Evolutionary conservation across 2,113 vertebrate species (phyloP).

Genomic region (Herpailurus yagouaroundi): DNA sequence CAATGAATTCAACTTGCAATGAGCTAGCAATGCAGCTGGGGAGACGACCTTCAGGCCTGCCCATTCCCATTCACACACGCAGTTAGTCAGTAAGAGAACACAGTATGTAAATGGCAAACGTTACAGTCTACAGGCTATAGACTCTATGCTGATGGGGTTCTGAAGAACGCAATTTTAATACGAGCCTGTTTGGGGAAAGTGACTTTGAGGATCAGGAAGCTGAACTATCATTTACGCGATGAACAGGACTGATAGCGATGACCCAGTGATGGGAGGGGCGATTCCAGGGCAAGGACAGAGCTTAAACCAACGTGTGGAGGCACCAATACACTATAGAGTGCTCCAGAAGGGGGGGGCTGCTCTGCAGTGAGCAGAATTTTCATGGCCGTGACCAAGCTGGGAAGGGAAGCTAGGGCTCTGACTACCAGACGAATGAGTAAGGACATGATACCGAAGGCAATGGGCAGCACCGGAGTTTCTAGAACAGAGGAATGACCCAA

Average conservation of each 20-base stretch:
- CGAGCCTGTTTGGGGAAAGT: background rate
- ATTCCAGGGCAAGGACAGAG: background rate
- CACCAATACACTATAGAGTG: background rate
- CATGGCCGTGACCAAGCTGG: background rate
- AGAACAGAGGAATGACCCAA: background rate
- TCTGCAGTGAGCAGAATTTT: background rate
- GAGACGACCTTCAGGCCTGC: background rate
- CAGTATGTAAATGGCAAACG: background rate
- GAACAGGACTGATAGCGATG: background rate
- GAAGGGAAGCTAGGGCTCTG: background rate
- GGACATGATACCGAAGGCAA: background rate
- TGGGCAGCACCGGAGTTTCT: background rate
- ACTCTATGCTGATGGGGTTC: background rate
- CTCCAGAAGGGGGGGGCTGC: background rate
- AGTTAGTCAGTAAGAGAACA: background rate
- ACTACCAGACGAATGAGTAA: background rate
- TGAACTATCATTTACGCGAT: background rate
- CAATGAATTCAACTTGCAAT: conserved; percentile 22
- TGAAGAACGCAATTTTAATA: conserved; percentile 46
- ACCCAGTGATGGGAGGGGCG: background rate
- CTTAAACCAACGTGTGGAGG: background rate
- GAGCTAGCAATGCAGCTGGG: background rate
- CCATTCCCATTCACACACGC: background rate
- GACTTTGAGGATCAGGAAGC: background rate
- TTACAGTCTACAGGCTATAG: background rate